Percentiles rank a stretch among this genome's conserved stretches.
These are phyloP conservation scores for Mesopsocus fuscifrons DNA, from an alignment of 2,888 invertebrate genomes.

Conservation along the genomic window DNA sequence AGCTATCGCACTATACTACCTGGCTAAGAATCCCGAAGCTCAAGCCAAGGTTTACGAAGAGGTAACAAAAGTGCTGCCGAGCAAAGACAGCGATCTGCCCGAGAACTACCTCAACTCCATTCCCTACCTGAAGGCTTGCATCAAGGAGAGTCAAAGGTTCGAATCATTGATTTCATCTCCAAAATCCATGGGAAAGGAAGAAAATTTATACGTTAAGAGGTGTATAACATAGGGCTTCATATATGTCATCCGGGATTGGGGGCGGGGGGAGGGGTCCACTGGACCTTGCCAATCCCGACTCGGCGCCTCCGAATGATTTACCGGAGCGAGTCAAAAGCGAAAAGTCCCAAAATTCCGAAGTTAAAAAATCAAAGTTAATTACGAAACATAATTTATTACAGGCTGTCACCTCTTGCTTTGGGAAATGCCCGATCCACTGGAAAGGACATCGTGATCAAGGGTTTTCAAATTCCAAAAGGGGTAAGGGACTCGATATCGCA, in stretches of 20 bases:
- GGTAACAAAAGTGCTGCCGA: constrained; percentile 19
- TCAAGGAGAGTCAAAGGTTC: constrained; percentile 34
- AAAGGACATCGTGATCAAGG: constrained; percentile 37
- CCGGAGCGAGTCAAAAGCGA: too few species aligned
- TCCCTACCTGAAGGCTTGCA: constrained; percentile 37
- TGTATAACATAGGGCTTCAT: too few species aligned
- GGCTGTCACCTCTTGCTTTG: constrained; percentile 37
- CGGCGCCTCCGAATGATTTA: too few species aligned
- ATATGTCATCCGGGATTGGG: too few species aligned
- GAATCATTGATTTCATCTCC: too few species aligned
- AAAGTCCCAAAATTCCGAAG: too few species aligned
- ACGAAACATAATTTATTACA: too few species aligned
- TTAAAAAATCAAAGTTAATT: too few species aligned
- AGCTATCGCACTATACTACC: constrained; percentile 25
- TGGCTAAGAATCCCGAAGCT: constrained; percentile 25
- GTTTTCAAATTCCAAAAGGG: constrained; percentile 39
- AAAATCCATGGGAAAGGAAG: too few species aligned
- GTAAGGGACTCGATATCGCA: constrained; percentile 25
- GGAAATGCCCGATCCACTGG: constrained; percentile 33
- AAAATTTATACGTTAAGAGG: too few species aligned
- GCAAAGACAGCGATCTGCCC: constrained; percentile 22
- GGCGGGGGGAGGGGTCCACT: too few species aligned
- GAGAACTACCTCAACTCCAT: constrained; percentile 23
- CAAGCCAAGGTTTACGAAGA: constrained; percentile 27
- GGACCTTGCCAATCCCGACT: too few species aligned